These are phyloP conservation scores for Bubalus kerabau DNA, from an alignment of 2,113 vertebrate species.

Conservation along the genomic window DNA sequence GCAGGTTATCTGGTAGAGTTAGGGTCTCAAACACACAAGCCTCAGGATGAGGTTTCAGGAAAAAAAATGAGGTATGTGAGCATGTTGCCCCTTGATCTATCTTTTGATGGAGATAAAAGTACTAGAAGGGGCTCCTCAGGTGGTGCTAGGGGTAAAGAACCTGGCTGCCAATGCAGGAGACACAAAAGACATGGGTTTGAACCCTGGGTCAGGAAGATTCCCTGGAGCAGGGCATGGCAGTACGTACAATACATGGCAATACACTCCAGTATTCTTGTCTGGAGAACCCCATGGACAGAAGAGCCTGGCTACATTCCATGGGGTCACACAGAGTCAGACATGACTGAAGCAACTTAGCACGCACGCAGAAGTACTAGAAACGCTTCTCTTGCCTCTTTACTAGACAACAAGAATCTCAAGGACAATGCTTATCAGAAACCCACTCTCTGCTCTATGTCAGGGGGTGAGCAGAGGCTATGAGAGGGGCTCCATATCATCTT, in stretches of 20 bases:
- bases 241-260: neutral
- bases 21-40: neutral
- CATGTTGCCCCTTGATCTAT: neutral
- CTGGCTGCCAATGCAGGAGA: neutral
- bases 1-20: neutral
- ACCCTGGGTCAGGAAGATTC: neutral
- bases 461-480: neutral
- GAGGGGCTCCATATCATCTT: neutral
- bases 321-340: neutral
- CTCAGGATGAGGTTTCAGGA: neutral
- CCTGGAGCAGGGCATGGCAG: neutral
- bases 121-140: neutral
- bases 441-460: neutral
- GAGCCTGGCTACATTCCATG: neutral
- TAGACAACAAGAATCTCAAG: neutral
- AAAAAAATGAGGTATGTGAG: neutral
- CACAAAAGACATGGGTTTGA: neutral
- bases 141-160: neutral
- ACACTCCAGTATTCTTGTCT: neutral
- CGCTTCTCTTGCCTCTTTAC: neutral
- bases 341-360: neutral
- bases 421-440: neutral
- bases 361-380: fast-evolving
- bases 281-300: neutral
- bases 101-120: neutral